These are phyloP conservation scores for Apis dorsata DNA, from an alignment of 1,140 invertebrate species.

Conservation along the genomic window DNA sequence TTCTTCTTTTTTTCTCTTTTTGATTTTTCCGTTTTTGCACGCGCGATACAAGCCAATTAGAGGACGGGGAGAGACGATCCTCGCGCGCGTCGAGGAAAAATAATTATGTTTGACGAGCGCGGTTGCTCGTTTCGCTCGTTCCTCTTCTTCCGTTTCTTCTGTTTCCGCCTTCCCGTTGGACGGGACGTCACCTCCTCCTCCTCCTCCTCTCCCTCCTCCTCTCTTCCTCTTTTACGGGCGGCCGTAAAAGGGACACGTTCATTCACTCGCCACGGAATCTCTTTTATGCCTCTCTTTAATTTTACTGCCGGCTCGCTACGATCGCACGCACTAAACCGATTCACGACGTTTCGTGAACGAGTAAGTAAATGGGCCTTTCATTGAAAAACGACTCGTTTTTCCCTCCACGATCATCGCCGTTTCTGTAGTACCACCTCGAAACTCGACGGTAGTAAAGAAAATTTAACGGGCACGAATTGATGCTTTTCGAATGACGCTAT, in stretches of 20 bases:
- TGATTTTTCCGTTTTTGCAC: background rate
- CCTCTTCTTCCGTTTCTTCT: background rate
- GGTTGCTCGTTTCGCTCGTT: conserved; percentile 25
- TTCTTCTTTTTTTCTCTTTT: background rate
- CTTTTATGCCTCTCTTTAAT: conserved; percentile 55
- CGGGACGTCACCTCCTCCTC: background rate
- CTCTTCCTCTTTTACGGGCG: background rate
- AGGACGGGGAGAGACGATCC: background rate
- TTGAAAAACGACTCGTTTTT: background rate
- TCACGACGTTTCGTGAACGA: background rate
- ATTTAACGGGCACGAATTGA: background rate
- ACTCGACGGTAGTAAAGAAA: background rate
- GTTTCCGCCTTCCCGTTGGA: background rate
- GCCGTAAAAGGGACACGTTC: conserved; percentile 56
- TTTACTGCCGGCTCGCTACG: conserved; percentile 38
- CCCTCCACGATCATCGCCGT: background rate
- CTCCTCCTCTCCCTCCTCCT: background rate
- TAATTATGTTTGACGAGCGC: conserved; percentile 58
- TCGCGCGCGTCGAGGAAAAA: conserved; percentile 34
- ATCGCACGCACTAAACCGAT: conserved; percentile 14
- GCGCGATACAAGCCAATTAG: conserved; percentile 40
- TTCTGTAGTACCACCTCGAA: background rate
- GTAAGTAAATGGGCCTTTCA: background rate
- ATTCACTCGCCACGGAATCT: conserved; percentile 47
- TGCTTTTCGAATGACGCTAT: background rate